These are phyloP conservation scores for Dichetophora obliterata DNA, from an alignment of 2,888 invertebrate genomes.

Conservation along the genomic window DNA sequence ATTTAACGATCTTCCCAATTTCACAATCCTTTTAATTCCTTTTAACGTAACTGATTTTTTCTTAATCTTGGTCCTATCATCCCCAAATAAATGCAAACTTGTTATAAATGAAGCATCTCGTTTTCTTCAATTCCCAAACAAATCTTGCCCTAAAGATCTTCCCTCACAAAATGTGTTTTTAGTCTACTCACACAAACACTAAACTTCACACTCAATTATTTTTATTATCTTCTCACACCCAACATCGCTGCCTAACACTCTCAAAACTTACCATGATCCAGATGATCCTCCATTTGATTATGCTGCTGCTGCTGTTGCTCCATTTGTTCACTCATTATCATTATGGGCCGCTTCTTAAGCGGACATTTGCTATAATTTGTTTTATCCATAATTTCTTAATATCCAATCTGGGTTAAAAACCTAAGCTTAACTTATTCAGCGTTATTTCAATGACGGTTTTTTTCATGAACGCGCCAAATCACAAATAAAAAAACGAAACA, in stretches of 20 bases:
- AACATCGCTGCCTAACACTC: neutral
- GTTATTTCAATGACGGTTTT: neutral
- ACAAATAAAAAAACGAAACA: neutral
- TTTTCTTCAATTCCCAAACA: no score
- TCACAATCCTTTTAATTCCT: no score
- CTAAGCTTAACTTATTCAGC: no score
- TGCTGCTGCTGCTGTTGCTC: slow-evolving; percentile 46
- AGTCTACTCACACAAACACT: no score
- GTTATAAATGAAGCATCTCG: no score
- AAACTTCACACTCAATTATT: neutral
- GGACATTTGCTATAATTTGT: slow-evolving; percentile 68
- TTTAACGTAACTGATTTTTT: no score
- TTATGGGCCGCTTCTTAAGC: slow-evolving; percentile 67
- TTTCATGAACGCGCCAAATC: neutral
- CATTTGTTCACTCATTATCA: slow-evolving; percentile 46
- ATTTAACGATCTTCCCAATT: no score
- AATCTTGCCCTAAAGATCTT: no score
- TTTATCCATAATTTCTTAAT: slow-evolving; percentile 60
- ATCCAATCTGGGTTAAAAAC: neutral
- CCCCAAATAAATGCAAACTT: no score
- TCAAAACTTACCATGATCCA: slow-evolving; percentile 58
- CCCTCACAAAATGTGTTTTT: no score
- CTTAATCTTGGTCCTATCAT: no score
- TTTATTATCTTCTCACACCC: neutral
- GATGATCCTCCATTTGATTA: slow-evolving; percentile 47